A percentile compares a stretch with the other conserved stretches of the same genome.
These are phyloP conservation scores for Fringilla coelebs DNA, from an alignment of 2,797 vertebrate genomes.

Conservation along the genomic window DNA sequence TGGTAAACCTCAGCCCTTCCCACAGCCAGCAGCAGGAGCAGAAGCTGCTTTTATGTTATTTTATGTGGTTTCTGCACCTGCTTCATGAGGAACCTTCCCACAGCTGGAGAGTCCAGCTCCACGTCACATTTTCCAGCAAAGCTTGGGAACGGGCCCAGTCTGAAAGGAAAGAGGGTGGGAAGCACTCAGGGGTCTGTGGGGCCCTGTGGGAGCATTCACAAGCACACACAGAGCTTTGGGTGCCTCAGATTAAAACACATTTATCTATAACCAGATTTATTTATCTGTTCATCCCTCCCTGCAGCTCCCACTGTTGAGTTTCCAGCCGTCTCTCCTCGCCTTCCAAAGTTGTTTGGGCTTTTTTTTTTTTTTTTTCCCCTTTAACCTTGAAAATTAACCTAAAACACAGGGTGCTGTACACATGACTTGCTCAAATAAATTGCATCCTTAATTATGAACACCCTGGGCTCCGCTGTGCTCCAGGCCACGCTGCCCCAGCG, in stretches of 20 bases:
- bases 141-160: background rate
- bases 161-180: background rate
- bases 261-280: rapidly evolving
- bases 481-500: slow-evolving; percentile 76
- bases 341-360: background rate
- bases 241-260: rapidly evolving
- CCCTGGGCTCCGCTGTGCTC: slow-evolving; percentile 73
- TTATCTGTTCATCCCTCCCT: rapidly evolving
- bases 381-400: slow-evolving; percentile 74
- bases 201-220: background rate
- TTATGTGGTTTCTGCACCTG: background rate
- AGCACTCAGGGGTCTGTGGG: background rate
- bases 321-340: background rate
- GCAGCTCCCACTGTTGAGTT: background rate
- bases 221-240: rapidly evolving
- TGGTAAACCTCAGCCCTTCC: background rate
- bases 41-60: background rate
- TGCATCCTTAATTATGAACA: slow-evolving; percentile 72
- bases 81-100: background rate
- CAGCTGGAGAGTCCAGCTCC: background rate
- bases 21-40: background rate
- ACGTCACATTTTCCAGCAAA: background rate
- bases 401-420: slow-evolving; percentile 64
- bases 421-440: slow-evolving; percentile 76
- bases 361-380: slow-evolving; percentile 3